Evolutionary conservation across 1,140 invertebrate genomes (phyloP).

Genomic region (Lasioglossum baleicum): DNA sequence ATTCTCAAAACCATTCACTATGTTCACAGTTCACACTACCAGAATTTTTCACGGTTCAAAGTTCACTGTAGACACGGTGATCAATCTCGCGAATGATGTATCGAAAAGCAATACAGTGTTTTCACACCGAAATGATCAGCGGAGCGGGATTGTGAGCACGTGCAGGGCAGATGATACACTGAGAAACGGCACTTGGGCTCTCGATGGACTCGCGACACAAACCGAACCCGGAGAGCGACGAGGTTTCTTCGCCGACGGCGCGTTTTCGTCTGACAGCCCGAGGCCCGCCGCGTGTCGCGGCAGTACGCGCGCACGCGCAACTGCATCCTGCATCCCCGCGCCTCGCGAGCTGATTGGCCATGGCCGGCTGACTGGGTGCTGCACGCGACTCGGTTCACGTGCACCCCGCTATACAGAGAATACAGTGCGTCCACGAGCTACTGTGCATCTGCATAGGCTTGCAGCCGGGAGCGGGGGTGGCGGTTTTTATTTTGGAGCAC

Average conservation of each 20-base stretch:
- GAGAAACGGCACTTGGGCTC: slow-evolving; percentile 29
- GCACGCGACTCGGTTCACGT: slow-evolving; percentile 36
- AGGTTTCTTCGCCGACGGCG: slow-evolving; percentile 22
- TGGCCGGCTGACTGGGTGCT: slow-evolving; percentile 6
- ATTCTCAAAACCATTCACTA: background rate
- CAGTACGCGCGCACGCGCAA: slow-evolving; percentile 12
- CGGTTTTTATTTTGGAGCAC: background rate
- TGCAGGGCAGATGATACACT: no score
- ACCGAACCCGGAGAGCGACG: slow-evolving; percentile 1
- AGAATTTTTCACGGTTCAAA: no score
- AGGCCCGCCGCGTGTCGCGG: slow-evolving; percentile 24
- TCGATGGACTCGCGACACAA: slow-evolving; percentile 37
- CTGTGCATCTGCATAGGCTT: background rate
- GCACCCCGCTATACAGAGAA: background rate
- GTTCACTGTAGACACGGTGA: no score
- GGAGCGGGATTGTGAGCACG: no score
- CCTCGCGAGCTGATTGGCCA: slow-evolving; percentile 5
- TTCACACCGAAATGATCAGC: no score
- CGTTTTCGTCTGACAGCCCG: slow-evolving; percentile 35
- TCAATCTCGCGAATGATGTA: no score
- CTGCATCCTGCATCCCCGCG: background rate
- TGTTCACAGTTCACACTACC: no score
- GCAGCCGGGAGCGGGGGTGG: background rate
- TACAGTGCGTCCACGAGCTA: background rate
- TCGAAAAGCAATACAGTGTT: no score